Evolutionary conservation across 2,797 vertebrate genomes (phyloP).

Genomic region (Malurus leucopterus): DNA sequence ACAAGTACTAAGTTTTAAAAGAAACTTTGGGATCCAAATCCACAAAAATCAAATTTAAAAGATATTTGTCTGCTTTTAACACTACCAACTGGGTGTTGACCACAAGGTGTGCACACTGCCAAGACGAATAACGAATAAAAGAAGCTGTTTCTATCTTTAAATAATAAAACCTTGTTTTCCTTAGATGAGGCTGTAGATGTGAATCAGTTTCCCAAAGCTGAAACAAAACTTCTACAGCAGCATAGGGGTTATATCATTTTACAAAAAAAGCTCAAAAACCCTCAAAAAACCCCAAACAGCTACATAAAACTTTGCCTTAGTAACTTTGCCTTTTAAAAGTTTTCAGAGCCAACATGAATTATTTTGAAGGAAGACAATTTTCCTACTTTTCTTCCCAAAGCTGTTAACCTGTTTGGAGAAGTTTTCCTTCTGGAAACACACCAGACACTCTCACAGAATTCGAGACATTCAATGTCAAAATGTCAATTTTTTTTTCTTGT

Average conservation of each 20-base stretch:
- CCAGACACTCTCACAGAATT: neutral
- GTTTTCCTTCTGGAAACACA: neutral
- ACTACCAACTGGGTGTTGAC: neutral
- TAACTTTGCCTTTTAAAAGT: neutral
- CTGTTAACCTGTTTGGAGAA: neutral
- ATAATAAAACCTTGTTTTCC: neutral
- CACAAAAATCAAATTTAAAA: neutral
- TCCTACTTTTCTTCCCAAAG: neutral
- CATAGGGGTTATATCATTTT: neutral
- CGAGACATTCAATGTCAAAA: neutral
- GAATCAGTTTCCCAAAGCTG: neutral
- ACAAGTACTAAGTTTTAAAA: neutral
- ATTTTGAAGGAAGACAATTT: neutral
- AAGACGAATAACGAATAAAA: neutral
- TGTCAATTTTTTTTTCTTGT: neutral
- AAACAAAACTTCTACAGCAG: slow-evolving; percentile 14
- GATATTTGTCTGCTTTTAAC: neutral
- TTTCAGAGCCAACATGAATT: neutral
- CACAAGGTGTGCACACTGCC: neutral
- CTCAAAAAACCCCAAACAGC: neutral
- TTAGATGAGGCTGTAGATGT: neutral
- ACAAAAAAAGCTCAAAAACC: neutral
- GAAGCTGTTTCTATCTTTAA: neutral
- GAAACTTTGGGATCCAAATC: neutral
- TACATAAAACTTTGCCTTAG: neutral